Evolutionary conservation across 2,888 invertebrate genomes (phyloP).

Genomic region (Melitaea athalia): DNA sequence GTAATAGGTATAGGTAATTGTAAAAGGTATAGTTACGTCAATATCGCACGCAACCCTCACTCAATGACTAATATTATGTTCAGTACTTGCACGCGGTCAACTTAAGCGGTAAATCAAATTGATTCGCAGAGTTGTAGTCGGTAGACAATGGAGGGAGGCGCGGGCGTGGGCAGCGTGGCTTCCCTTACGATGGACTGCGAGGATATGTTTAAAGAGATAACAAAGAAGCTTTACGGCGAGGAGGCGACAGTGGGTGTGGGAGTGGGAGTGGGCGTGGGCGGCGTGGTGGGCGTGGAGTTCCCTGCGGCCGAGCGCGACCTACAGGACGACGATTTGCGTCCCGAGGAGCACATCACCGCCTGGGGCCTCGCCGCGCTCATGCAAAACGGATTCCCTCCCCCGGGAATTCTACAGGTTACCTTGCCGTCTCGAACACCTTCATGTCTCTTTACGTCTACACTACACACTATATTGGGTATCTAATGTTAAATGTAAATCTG

Average conservation of each 20-base stretch:
- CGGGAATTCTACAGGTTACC: slow-evolving; percentile 80
- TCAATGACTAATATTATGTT: neutral
- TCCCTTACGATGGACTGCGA: slow-evolving; percentile 87
- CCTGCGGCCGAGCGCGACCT: slow-evolving; percentile 77
- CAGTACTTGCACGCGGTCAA: neutral
- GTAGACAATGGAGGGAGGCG: slow-evolving; percentile 74
- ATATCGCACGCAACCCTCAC: neutral
- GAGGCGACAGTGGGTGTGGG: slow-evolving; percentile 78
- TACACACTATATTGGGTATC: neutral
- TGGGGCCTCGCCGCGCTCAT: slow-evolving; percentile 89
- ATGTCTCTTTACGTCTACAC: neutral
- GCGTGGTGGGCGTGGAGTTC: slow-evolving; percentile 73
- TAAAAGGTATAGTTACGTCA: too few relatives aligned
- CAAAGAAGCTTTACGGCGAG: slow-evolving; percentile 94
- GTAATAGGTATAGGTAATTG: too few relatives aligned
- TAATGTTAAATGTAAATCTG: too few relatives aligned
- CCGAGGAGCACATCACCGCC: slow-evolving; percentile 88
- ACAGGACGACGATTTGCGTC: slow-evolving; percentile 81
- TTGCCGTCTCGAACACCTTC: neutral
- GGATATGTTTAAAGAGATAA: slow-evolving; percentile 95
- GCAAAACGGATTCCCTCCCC: slow-evolving; percentile 87
- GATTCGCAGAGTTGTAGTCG: slow-evolving; percentile 18
- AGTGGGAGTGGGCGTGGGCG: slow-evolving; percentile 54
- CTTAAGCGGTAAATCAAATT: neutral
- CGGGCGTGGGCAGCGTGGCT: slow-evolving; percentile 69